These are phyloP conservation scores for Bathybates hornii DNA, from an alignment of 2,113 vertebrate genomes.

Conservation along the genomic window DNA sequence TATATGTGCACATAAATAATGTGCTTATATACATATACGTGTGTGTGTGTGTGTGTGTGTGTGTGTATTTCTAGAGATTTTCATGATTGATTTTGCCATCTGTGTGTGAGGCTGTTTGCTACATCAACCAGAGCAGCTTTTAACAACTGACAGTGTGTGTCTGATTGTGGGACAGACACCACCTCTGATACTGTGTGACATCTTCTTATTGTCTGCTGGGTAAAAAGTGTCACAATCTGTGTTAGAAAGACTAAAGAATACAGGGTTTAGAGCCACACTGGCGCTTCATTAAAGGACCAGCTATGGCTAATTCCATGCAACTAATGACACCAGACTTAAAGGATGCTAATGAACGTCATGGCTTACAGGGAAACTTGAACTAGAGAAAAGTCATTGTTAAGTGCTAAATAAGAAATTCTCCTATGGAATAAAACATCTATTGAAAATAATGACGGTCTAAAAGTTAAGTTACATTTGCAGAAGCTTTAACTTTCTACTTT, in stretches of 20 bases:
- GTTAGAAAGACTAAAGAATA: neutral
- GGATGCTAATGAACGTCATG: neutral
- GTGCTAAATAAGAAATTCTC: neutral
- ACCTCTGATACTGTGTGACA: constrained; percentile 23
- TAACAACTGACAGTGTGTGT: neutral
- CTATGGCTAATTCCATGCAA: neutral
- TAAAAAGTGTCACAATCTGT: constrained; percentile 16
- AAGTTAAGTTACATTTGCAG: neutral
- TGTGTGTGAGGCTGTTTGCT: neutral
- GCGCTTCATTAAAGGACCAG: neutral
- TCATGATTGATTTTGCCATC: neutral
- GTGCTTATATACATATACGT: neutral
- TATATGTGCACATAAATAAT: neutral
- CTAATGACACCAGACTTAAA: neutral
- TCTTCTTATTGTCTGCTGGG: constrained; percentile 18
- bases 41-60: neutral
- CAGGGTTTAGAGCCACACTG: neutral
- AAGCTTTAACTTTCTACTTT: neutral
- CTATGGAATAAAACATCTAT: neutral
- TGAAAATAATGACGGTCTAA: neutral
- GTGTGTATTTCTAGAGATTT: neutral
- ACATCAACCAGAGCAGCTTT: neutral
- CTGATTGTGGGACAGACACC: neutral
- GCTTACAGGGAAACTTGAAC: neutral
- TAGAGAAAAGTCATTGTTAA: neutral